A percentile compares a stretch with the other conserved stretches of the same genome.
These are phyloP conservation scores for Saccopteryx bilineata DNA, from an alignment of 2,113 vertebrate genomes.

Conservation along the genomic window DNA sequence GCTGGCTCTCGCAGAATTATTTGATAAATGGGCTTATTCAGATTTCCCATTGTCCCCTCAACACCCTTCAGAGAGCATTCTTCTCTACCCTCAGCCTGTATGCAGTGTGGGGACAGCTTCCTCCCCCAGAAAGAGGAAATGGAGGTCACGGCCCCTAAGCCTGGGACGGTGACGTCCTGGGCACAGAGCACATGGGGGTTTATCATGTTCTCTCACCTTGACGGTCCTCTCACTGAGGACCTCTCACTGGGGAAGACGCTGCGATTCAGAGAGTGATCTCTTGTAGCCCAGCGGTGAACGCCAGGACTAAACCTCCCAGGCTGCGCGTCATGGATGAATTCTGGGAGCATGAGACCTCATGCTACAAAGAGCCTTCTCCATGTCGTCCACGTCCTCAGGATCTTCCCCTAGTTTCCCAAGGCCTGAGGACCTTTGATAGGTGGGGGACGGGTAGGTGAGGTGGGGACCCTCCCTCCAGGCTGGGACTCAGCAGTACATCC, in stretches of 20 bases:
- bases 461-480: neutral
- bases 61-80: too few species aligned
- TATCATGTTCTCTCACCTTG: accelerated
- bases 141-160: neutral
- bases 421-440: neutral
- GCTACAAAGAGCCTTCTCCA: neutral
- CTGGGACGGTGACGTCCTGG: neutral
- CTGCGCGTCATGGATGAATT: neutral
- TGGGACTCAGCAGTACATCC: neutral
- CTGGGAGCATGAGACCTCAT: neutral
- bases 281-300: too few species aligned
- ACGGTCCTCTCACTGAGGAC: neutral
- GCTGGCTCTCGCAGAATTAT: neutral
- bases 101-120: neutral
- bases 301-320: neutral
- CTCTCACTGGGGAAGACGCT: neutral
- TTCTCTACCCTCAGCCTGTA: neutral
- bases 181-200: too few species aligned
- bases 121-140: neutral
- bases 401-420: neutral
- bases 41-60: neutral
- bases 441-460: neutral
- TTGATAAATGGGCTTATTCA: too few species aligned
- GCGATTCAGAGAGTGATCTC: neutral
- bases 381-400: neutral